A percentile compares a stretch with the other conserved stretches of the same genome.
Conservation (phyloP, 2,888 invertebrate species). For the Microplitis manilae region DNA sequence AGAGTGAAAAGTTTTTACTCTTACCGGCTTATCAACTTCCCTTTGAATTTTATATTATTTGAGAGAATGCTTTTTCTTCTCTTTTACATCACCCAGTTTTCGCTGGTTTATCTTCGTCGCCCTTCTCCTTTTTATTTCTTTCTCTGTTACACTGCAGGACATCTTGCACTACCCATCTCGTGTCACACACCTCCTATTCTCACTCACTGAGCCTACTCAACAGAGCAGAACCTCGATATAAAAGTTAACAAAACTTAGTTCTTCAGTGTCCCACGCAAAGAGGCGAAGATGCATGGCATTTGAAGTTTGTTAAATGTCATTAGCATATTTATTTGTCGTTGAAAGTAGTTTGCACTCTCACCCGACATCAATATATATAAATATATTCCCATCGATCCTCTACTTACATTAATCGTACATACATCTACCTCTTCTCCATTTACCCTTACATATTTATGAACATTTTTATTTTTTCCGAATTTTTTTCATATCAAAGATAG, state of each 20-base stretch:
- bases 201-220: constrained; percentile 36
- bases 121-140: constrained; percentile 40
- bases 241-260: constrained; percentile 65
- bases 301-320: constrained; percentile 65
- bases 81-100: constrained; percentile 37
- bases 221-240: constrained; percentile 48
- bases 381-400: constrained; percentile 29
- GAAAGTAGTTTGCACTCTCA: constrained; percentile 53
- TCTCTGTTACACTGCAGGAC: constrained; percentile 43
- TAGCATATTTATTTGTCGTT: constrained; percentile 69
- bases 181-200: constrained; percentile 14
- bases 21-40: constrained; percentile 68
- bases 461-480: constrained; percentile 13
- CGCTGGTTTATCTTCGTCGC: constrained; percentile 16
- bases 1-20: constrained; percentile 63
- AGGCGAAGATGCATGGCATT: constrained; percentile 63
- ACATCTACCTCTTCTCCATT: background rate
- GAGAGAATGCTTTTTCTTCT: constrained; percentile 61
- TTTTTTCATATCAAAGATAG: background rate
- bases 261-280: constrained; percentile 50
- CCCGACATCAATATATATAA: constrained; percentile 5
- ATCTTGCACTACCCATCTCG: constrained; percentile 21
- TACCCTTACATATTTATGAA: constrained; percentile 6
- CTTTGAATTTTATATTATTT: constrained; percentile 70
- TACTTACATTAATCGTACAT: constrained; percentile 3